A percentile compares a stretch with the other conserved stretches of the same genome.
phyloP scores from a whole-genome alignment of 2,797 vertebrate genomes.

The Sparus aurata region DNA sequence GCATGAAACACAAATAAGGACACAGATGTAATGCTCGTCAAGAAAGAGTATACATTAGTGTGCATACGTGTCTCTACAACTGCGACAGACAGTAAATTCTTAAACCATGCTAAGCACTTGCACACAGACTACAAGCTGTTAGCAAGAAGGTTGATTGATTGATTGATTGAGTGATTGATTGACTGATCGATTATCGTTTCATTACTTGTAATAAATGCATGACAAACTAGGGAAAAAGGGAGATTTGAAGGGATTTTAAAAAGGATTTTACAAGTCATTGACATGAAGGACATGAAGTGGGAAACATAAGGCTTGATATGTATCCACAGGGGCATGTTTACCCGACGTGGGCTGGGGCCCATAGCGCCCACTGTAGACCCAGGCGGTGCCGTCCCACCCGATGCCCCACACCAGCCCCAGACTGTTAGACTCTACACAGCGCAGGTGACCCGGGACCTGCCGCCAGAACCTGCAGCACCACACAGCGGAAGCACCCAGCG shows the following conservation, averaged over 20 bases:
- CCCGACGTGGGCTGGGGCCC: slow-evolving; percentile 89
- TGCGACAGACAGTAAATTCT: slow-evolving; percentile 18
- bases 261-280: background rate
- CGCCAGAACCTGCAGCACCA: slow-evolving; percentile 94
- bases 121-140: slow-evolving; percentile 38
- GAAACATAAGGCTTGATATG: slow-evolving; percentile 4
- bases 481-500: slow-evolving; percentile 65
- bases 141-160: slow-evolving; percentile 8
- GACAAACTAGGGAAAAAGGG: background rate
- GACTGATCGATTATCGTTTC: background rate
- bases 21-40: background rate
- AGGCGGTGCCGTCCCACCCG: slow-evolving; percentile 93
- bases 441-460: slow-evolving; percentile 95
- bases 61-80: background rate
- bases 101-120: slow-evolving; percentile 15
- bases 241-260: background rate
- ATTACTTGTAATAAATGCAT: background rate
- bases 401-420: slow-evolving; percentile 95
- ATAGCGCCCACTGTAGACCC: slow-evolving; percentile 91
- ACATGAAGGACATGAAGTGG: background rate
- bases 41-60: background rate
- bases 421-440: slow-evolving; percentile 91
- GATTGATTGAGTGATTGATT: background rate
- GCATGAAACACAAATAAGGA: slow-evolving; percentile 56
- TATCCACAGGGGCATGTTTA: slow-evolving; percentile 75